Evolutionary conservation across 2,888 invertebrate genomes (phyloP), one percentile per base, ranked within the genome.

Genomic region (Scaptomyza parva): DNA sequence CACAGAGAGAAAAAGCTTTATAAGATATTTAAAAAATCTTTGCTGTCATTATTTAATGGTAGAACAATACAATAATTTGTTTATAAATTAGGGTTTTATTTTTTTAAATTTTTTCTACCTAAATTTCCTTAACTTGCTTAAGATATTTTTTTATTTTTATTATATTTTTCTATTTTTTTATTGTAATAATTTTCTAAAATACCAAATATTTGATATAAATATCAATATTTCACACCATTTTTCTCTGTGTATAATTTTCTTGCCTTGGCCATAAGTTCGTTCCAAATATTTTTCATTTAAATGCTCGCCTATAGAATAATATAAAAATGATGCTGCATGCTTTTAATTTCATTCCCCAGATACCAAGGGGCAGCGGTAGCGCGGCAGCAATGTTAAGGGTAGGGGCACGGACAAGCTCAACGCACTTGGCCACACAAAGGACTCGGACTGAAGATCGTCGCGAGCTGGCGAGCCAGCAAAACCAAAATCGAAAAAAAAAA

Each of bases 381-480:
- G 44, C n/a, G 44, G 8, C 45, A 41, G 3, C 64, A 48, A 2
- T 40, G 44, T 8, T 44, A 63, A 60, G 30, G 35, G 53, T 57
- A 48, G 50, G 54, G 45, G 52, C 37, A 22, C 22, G 78, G 60
- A n/a, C n/a, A n/a, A n/a, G n/a, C n/a, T n/a, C 66, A 67, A 50
- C 76, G 86, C 82, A 82, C 82, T 82, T 82, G 86, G 82, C 86
- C 80, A 83, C 78, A 79, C 82, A 88, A 77, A 76, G 76, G 79
- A 67, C 18, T 65, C 44, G 68, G 68, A 51, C 55, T 53, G 66
- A 82, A 68, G 87, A 87, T 85, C 85, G 71, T 65, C 77, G 61
- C 71, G 64, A 55, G 60, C 60, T 18, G 28, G 18, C 30, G n/a
- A 47, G n/a, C 35, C 28, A 18, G 47, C 28, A 37, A 35, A n/a